phyloP scores from a whole-genome alignment of 2,888 invertebrate species.

The Eupelmus urozonus region DNA sequence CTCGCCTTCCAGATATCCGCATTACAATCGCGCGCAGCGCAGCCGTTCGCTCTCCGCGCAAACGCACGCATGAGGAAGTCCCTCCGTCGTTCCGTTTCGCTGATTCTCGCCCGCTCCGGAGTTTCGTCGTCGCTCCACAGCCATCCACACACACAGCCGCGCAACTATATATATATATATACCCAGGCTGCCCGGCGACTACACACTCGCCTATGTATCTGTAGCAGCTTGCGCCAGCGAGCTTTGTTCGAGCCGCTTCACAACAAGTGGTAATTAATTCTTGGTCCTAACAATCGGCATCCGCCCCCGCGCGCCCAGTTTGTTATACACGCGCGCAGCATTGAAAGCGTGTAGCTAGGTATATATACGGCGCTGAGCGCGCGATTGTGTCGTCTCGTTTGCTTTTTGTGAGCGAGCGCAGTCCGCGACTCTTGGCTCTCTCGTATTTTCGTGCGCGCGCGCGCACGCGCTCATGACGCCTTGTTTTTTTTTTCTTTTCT shows the following conservation, averaged over 20 bases:
- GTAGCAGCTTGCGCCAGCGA: neutral
- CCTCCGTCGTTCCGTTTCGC: slow-evolving; percentile 12
- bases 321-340: slow-evolving; percentile 53
- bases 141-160: too few species aligned
- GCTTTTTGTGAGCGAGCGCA: too few species aligned
- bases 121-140: slow-evolving; percentile 8
- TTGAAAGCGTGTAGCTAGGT: neutral
- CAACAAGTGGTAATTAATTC: slow-evolving; percentile 75
- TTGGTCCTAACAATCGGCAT: slow-evolving; percentile 69
- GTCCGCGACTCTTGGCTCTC: neutral
- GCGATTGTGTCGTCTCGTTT: neutral
- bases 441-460: slow-evolving; percentile 38
- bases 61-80: too few species aligned
- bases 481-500: slow-evolving; percentile 12
- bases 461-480: slow-evolving; percentile 34
- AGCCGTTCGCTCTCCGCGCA: too few species aligned
- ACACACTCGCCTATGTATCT: slow-evolving; percentile 58
- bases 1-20: too few species aligned
- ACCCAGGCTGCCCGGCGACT: slow-evolving; percentile 50
- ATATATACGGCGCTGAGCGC: neutral
- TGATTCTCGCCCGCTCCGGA: neutral
- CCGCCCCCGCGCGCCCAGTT: slow-evolving; percentile 54
- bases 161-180: neutral
- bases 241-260: slow-evolving; percentile 68
- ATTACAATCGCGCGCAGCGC: too few species aligned